Base-by-base conservation (phyloP, 2,113 vertebrate genomes). In the Maccullochella peelii region DNA sequence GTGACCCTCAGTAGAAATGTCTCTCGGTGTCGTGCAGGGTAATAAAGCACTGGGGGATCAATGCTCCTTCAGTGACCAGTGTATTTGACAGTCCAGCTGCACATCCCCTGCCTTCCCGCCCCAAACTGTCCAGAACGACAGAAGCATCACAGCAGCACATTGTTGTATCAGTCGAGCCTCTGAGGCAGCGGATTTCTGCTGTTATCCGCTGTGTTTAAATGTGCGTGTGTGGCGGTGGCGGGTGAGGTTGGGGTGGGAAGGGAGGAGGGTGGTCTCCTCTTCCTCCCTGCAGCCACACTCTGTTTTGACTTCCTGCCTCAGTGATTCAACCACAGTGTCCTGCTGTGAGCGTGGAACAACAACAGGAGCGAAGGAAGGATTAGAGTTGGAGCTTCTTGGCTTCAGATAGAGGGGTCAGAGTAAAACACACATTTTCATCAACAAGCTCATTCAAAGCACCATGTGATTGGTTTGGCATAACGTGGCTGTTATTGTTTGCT, bases 171-270 rank as follows among this genome's bases (percentile, higher is more conserved):
- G 63, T 63, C 0, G 18, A 73, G 42, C 36, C 21, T 82, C 59
- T 49, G 73, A 89, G 77, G 73, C 79, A 57, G 79, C 1, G 12
- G 75, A 73, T 78, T 84, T 83, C 67, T 61, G 79, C 72, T 66
- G 71, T 68, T 86, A 66, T 86, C 68, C 1, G 4, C 83, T 63
- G 75, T 54, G 50, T 79, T 42, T 86, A 9, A 40, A 68, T 59
- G 9, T 38, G 30, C 0, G 40, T 47, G 33, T 79, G 78, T 54
- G 47, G 65, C 12, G 77, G 61, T 50, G 33, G 18, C 20, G 79
- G 38, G 58, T 80, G 42, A 38, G 25, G 30, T 16, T 38, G 25
- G 9, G 49, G 14, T 8, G 33, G 57, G 33, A 10, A 6, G 12
- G 11, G 25, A 33, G 66, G 63, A 71, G 73, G 69, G 38, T 40